Evolutionary conservation across 92 coral and sea anemone species (phyloP).

Genomic region (Palythoa heliodiscus): DNA sequence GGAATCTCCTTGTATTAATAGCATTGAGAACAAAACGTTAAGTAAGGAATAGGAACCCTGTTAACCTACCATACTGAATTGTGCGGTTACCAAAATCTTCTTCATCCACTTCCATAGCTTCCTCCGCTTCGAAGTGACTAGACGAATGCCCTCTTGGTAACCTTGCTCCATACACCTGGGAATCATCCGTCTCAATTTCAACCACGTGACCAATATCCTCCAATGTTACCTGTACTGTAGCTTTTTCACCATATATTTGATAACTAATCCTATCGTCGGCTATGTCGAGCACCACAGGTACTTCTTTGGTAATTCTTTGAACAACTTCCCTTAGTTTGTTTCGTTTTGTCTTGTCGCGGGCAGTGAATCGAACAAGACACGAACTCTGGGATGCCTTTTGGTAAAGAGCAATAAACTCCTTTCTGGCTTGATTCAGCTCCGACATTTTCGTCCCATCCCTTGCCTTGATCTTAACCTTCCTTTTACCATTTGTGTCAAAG

Average conservation of each 20-base stretch:
- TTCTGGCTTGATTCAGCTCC: neutral
- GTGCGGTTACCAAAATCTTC: neutral
- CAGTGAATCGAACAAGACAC: neutral
- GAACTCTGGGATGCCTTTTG: constrained; percentile 21
- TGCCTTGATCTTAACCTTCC: constrained; percentile 1
- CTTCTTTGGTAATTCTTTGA: neutral
- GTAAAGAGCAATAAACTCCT: constrained; percentile 29
- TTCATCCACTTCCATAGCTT: constrained; percentile 24
- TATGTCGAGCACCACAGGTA: neutral
- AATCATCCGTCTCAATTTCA: neutral
- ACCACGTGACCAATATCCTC: neutral
- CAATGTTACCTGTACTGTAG: constrained; percentile 14
- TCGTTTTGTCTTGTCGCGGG: neutral
- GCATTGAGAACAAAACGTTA: neutral
- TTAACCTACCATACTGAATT: neutral
- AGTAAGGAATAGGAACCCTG: neutral
- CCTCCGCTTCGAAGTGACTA: constrained; percentile 4
- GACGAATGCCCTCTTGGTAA: neutral
- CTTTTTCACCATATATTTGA: constrained; percentile 32
- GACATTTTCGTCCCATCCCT: neutral
- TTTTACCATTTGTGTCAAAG: neutral
- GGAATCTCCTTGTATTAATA: neutral
- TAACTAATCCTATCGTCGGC: neutral
- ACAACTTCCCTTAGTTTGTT: neutral
- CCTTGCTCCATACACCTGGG: neutral